phyloP scores from a whole-genome alignment of 2,113 vertebrate species.

The Jaculus jaculus region DNA sequence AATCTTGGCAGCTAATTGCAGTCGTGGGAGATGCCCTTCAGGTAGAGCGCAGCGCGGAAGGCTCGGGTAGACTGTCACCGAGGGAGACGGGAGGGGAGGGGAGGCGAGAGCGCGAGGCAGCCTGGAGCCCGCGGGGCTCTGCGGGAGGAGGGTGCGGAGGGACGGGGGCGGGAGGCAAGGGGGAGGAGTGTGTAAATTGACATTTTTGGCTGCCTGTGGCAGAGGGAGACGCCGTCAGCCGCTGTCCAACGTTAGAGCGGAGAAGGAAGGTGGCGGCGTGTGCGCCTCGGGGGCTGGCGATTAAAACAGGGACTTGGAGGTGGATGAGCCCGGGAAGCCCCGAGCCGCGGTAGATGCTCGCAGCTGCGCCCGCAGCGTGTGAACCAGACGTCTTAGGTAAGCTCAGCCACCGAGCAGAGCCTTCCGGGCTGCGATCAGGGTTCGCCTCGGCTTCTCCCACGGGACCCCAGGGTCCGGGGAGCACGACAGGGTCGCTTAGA shows the following conservation, averaged over 20 bases:
- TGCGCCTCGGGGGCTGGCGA: constrained; percentile 64
- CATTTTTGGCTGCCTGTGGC: constrained; percentile 73
- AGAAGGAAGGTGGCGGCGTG: constrained; percentile 71
- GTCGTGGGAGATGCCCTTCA: constrained; percentile 90
- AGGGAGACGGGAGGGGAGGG: background rate
- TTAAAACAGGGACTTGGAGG: constrained; percentile 55
- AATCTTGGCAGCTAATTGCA: constrained; percentile 88
- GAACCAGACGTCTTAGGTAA: constrained; percentile 34
- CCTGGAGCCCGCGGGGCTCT: constrained; percentile 52
- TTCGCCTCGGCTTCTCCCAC: background rate
- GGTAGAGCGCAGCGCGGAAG: constrained; percentile 81
- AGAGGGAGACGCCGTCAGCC: constrained; percentile 63
- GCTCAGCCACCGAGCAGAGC: background rate
- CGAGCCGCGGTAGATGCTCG: background rate
- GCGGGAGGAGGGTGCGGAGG: constrained; percentile 60
- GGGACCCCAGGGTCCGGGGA: background rate
- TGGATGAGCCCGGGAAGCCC: background rate
- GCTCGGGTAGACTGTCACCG: constrained; percentile 45
- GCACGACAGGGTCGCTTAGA: accelerated
- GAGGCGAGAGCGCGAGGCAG: constrained; percentile 40
- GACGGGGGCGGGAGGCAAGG: constrained; percentile 73
- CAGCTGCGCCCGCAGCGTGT: constrained; percentile 10
- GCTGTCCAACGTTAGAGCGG: constrained; percentile 64
- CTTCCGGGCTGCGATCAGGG: background rate
- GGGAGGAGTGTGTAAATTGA: constrained; percentile 78